phyloP scores from a whole-genome alignment of 64 coral and sea anemone genomes.

The Montipora efflorescens region DNA sequence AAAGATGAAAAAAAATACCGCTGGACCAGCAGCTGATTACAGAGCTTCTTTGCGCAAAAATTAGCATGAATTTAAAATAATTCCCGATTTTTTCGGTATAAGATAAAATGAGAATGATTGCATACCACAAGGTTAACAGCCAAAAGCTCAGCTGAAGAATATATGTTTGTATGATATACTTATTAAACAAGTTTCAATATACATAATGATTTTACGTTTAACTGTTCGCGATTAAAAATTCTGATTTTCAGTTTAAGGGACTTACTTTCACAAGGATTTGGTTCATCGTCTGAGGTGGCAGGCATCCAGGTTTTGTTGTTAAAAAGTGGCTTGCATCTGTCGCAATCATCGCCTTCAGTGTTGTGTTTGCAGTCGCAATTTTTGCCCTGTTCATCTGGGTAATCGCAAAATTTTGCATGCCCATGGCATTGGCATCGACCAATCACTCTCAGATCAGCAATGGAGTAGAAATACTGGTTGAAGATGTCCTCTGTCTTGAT shows the following conservation, averaged over 20 bases:
- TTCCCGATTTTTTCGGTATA: neutral
- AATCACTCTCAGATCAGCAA: slow-evolving; percentile 71
- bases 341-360: slow-evolving; percentile 90
- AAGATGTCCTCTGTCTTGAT: slow-evolving; percentile 45
- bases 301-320: slow-evolving; percentile 92
- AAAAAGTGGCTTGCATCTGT: slow-evolving; percentile 85
- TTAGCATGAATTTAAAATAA: neutral
- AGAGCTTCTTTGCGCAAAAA: neutral
- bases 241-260: neutral
- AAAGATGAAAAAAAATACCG: too few species aligned
- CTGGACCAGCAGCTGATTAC: neutral
- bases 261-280: slow-evolving; percentile 96
- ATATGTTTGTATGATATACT: neutral
- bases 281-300: slow-evolving; percentile 68
- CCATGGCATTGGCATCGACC: slow-evolving; percentile 92
- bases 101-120: neutral
- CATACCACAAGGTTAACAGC: neutral
- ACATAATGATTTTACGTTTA: neutral
- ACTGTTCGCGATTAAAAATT: neutral
- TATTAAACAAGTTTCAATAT: neutral
- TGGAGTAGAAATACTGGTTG: slow-evolving; percentile 83
- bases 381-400: slow-evolving; percentile 3
- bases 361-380: slow-evolving; percentile 79
- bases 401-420: slow-evolving; percentile 83
- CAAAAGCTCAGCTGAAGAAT: neutral